A percentile compares a stretch with the other conserved stretches of the same genome.
Evolutionary conservation across 1,140 invertebrate species (phyloP).

Genomic region (Tetramorium parvispinum): DNA sequence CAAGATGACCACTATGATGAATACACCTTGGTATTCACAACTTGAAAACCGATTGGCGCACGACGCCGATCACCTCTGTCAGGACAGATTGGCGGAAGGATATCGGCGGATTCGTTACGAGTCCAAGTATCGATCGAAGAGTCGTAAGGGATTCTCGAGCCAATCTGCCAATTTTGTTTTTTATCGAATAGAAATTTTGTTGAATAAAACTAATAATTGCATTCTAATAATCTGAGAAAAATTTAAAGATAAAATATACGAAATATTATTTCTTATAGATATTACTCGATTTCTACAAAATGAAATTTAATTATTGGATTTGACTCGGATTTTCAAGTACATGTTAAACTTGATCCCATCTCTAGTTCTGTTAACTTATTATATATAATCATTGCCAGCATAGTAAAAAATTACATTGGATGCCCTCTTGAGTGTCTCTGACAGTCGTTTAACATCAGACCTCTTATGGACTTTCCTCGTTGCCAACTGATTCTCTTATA

Average conservation of each 20-base stretch:
- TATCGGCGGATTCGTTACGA: conserved; percentile 29
- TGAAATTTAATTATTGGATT: too few relatives aligned
- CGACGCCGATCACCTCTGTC: neutral
- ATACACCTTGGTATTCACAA: conserved; percentile 57
- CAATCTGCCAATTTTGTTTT: neutral
- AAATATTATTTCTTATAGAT: too few relatives aligned
- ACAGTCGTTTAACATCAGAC: neutral
- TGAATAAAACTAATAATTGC: neutral
- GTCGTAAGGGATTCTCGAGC: neutral
- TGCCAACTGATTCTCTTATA: conserved; percentile 37
- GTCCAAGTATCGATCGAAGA: neutral
- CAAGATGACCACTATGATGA: conserved; percentile 72
- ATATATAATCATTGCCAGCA: neutral
- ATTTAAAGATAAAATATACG: neutral
- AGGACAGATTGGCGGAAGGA: conserved; percentile 41
- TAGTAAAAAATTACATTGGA: neutral
- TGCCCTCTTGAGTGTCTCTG: neutral
- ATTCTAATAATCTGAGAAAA: neutral
- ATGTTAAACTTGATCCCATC: too few relatives aligned
- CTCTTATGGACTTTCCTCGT: neutral
- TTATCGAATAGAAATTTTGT: neutral
- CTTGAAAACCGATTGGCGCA: conserved; percentile 16
- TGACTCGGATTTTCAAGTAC: too few relatives aligned
- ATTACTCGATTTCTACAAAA: too few relatives aligned
- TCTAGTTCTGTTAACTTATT: neutral